Percentiles rank a stretch among this genome's conserved stretches.
Conservation (phyloP, 2,797 vertebrate genomes). For the Pagetopsis macropterus region DNA sequence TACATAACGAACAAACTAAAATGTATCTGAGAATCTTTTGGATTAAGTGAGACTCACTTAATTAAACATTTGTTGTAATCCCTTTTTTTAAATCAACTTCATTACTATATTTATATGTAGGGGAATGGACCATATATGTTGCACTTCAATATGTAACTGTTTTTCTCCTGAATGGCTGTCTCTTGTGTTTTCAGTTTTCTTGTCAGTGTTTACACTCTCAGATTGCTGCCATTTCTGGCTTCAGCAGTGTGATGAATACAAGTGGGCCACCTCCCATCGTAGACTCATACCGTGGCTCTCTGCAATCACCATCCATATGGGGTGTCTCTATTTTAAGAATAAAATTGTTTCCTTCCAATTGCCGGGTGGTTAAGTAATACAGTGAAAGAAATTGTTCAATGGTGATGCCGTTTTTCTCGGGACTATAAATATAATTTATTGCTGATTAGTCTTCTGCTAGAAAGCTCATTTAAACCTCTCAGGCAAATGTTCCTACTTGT, state of each 20-base stretch:
- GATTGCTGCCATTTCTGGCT: conserved; percentile 43
- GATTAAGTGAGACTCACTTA: conserved; percentile 27
- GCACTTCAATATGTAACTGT: not conserved
- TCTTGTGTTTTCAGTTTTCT: conserved; percentile 32
- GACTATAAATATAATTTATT: not conserved
- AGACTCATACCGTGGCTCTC: conserved; percentile 34
- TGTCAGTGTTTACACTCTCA: conserved; percentile 41
- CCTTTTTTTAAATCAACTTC: conserved; percentile 1
- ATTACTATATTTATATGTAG: conserved; percentile 4
- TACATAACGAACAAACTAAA: conserved; percentile 51
- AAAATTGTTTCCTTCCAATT: conserved; percentile 14
- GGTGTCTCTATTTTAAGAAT: conserved; percentile 50
- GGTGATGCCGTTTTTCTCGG: not conserved
- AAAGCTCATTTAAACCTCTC: conserved; percentile 31
- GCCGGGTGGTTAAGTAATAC: conserved; percentile 6
- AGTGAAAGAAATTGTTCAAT: not conserved
- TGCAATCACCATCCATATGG: conserved; percentile 46
- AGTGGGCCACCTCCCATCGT: conserved; percentile 66
- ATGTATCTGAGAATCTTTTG: conserved; percentile 17
- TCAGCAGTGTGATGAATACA: conserved; percentile 54
- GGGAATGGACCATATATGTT: not conserved
- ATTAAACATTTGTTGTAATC: conserved; percentile 20
- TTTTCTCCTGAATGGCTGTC: conserved; percentile 12
- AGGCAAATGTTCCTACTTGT: conserved; percentile 29
- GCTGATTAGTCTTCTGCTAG: not conserved